These are phyloP conservation scores for Labroides dimidiatus DNA, from an alignment of 2,797 vertebrate species.

Conservation along the genomic window DNA sequence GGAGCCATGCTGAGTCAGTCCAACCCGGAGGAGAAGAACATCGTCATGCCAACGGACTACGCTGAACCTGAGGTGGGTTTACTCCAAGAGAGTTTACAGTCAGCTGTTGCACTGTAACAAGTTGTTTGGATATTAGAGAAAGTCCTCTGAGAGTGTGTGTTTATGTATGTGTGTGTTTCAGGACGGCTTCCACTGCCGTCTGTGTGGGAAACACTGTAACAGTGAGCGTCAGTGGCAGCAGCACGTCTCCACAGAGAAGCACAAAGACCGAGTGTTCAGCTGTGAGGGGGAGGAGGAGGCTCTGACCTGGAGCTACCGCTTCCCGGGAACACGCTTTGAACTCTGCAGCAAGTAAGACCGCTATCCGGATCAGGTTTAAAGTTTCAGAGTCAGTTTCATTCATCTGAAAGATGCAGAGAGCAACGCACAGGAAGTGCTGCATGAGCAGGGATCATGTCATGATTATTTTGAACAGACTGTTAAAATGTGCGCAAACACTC, in stretches of 20 bases:
- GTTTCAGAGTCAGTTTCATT: too few species aligned
- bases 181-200: slow-evolving; percentile 93
- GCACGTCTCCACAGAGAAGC: slow-evolving; percentile 95
- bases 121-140: background rate
- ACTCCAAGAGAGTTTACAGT: background rate
- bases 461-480: too few species aligned
- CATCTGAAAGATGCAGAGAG: too few species aligned
- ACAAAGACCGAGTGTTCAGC: slow-evolving; percentile 96
- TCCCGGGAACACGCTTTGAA: slow-evolving; percentile 89
- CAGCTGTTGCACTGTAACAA: too few species aligned
- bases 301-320: slow-evolving; percentile 92
- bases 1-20: slow-evolving; percentile 74
- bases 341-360: slow-evolving; percentile 90
- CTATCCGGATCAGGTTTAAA: background rate
- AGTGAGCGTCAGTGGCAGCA: slow-evolving; percentile 98
- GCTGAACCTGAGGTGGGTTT: slow-evolving; percentile 89
- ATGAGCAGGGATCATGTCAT: too few species aligned
- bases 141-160: too few species aligned
- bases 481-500: too few species aligned
- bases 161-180: slow-evolving; percentile 50
- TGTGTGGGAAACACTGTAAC: slow-evolving; percentile 97
- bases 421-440: too few species aligned
- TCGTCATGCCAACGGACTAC: slow-evolving; percentile 95
- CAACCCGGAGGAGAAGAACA: slow-evolving; percentile 88
- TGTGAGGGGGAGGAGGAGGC: slow-evolving; percentile 86